Evolutionary conservation across 2,888 invertebrate genomes (phyloP).

Genomic region (Trimorus sp.): DNA sequence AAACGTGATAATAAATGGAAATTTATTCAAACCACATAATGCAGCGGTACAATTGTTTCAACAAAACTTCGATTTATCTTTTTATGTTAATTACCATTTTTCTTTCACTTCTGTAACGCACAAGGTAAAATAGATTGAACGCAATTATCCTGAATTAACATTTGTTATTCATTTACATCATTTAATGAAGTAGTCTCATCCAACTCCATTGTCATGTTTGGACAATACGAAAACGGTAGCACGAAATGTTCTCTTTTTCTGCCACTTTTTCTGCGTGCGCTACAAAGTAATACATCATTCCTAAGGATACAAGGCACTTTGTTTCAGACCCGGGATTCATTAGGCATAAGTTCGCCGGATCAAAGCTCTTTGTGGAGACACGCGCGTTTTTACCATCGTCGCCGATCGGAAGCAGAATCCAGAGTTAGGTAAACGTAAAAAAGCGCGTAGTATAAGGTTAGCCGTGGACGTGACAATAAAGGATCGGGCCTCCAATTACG

Average conservation of each 20-base stretch:
- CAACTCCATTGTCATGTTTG: too few relatives aligned
- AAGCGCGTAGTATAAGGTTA: slow-evolving; percentile 52
- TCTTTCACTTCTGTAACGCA: neutral
- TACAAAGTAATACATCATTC: too few relatives aligned
- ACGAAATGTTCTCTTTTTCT: too few relatives aligned
- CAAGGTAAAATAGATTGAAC: too few relatives aligned
- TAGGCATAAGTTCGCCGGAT: neutral
- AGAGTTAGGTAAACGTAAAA: slow-evolving; percentile 46
- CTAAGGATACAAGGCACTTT: too few relatives aligned
- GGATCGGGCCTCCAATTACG: slow-evolving; percentile 55
- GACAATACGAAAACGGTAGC: too few relatives aligned
- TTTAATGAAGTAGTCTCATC: too few relatives aligned
- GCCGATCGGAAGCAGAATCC: slow-evolving; percentile 47
- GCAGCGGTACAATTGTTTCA: slow-evolving; percentile 12
- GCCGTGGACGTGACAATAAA: slow-evolving; percentile 47
- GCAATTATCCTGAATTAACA: too few relatives aligned
- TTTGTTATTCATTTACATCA: too few relatives aligned
- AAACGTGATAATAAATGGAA: slow-evolving; percentile 15
- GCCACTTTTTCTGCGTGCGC: too few relatives aligned
- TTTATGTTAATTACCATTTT: slow-evolving; percentile 7
- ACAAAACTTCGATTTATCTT: slow-evolving; percentile 6
- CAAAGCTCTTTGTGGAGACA: slow-evolving; percentile 25
- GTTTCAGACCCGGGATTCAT: too few relatives aligned
- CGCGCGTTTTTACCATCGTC: slow-evolving; percentile 26
- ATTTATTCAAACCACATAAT: slow-evolving; percentile 19